Base-by-base conservation (phyloP, 2,797 vertebrate species). In the Betta splendens region DNA sequence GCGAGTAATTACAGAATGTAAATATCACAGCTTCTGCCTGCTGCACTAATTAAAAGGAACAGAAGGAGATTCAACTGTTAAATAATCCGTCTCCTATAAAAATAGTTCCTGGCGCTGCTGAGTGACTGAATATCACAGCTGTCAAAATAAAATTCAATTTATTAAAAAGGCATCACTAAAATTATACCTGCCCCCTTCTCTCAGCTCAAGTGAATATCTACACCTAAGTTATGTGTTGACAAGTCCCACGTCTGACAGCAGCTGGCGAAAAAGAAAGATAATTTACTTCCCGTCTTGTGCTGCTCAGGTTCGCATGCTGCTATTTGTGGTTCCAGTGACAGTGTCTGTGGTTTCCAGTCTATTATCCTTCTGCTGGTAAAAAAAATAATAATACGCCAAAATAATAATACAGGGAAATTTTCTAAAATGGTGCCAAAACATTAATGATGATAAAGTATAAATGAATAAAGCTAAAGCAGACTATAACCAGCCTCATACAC, bases 1-100 rank as follows among this genome's bases (percentile, higher is more conserved):
- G 73, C 22, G 32, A 73, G 67, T 85, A 85, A 91, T 92, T 89
- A 89, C 57, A 65, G 39, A 80, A 79, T 53, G 79, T 85, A 89
- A 90, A 92, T 86, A 90, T 78, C 80, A 84, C 69, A 38, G 51
- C 59, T 65, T 76, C 68, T 40, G 63, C 48, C 61, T 22, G 46
- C 68, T 26, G 68, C 45, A n/a, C 33, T 88, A 84, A 89, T 89
- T 84, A 85, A 83, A 86, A 55, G 17, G 37, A 83, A 67, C 75
- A 72, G 77, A 71, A 51, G 71, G 68, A 61, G 64, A 78, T 56
- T 26, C 28, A 47, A 26, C 54, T 56, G 51, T 29, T 4, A 32
- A 77, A 37, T 74, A 79, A 77, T 67, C 65, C 8, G 1, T 52
- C 36, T 32, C 6, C 1, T 52, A 66, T 46, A 69, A 63, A 81